Evolutionary conservation across 1,140 invertebrate species (phyloP).

Genomic region (Triops cancriformis): DNA sequence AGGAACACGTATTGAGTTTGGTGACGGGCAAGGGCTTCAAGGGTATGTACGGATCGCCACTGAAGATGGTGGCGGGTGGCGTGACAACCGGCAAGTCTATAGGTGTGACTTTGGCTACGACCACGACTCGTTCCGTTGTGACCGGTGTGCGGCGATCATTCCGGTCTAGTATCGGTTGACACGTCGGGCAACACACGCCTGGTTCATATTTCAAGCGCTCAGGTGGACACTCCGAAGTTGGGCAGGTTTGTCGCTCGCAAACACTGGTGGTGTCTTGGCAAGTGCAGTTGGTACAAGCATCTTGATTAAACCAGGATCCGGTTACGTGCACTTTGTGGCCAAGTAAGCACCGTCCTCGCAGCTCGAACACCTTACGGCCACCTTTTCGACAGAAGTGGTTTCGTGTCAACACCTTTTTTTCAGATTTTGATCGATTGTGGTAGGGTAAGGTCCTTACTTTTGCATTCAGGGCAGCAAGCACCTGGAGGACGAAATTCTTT

Average conservation of each 20-base stretch:
- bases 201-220: conserved; percentile 54
- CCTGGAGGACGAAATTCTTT: conserved; percentile 56
- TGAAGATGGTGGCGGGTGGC: background rate
- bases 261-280: conserved; percentile 61
- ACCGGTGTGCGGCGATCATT: conserved; percentile 19
- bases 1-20: conserved; percentile 26
- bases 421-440: background rate
- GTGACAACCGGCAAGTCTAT: conserved; percentile 20
- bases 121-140: conserved; percentile 21
- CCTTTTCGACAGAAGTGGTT: conserved; percentile 33
- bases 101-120: background rate
- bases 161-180: conserved; percentile 30
- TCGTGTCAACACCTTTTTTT: conserved; percentile 37
- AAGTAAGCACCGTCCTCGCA: conserved; percentile 50
- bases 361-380: conserved; percentile 33
- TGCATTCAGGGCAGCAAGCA: conserved; percentile 76
- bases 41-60: conserved; percentile 12
- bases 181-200: conserved; percentile 65
- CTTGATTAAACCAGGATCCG: conserved; percentile 53
- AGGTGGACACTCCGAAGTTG: conserved; percentile 65
- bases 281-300: conserved; percentile 72
- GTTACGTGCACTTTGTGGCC: conserved; percentile 51
- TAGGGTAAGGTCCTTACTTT: conserved; percentile 44
- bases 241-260: conserved; percentile 65
- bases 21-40: conserved; percentile 17